Evolutionary conservation across 2,797 vertebrate genomes (phyloP), one percentile per base, ranked within the genome.

Genomic region (Threskiornis aethiopicus): DNA sequence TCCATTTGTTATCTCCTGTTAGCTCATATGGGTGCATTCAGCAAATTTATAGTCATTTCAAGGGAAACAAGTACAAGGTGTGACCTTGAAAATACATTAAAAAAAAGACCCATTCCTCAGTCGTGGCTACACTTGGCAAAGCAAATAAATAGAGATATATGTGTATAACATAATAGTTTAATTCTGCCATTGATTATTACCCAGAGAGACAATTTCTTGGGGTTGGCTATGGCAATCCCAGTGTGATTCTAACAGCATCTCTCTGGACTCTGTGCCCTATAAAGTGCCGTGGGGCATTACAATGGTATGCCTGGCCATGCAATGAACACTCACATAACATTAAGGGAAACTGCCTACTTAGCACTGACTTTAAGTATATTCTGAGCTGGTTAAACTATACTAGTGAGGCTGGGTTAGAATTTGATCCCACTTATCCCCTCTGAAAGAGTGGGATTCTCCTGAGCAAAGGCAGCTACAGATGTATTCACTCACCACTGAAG

Each of bases 1-100:
- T 82, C 73, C 58, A 61, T 96, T 96, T 97, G 29, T 96, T 97
- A 96, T 96, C 83, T 92, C 67, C 13, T 72, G 16, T 89, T 96
- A 67, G 54, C 61, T 95, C 66, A 88, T 84, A 44, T 21, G 57
- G 77, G 26, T 87, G 67, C 66, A 71, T 92, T 93, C 72, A 90
- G 89, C 72, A 92, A 95, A 97, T 94, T 93, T 90, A 86, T 77
- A 89, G 44, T 24, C 39, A 8, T 93, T 92, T 64, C 91, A 85
- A 71, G 49, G 84, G 84, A 92, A 92, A 69, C 8, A 91, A 94
- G 72, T 70, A 91, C 55, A 62, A 15, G 33, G 71, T 61, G n/a
- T 84, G 94, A 87, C 79, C 89, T 96, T 95, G 87, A 93, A 96
- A 96, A 89, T 44, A 25, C n/a, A 77, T 77, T 72, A n/a, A n/a